phyloP scores from a whole-genome alignment of 2,113 vertebrate species.

The Capra hircus region DNA sequence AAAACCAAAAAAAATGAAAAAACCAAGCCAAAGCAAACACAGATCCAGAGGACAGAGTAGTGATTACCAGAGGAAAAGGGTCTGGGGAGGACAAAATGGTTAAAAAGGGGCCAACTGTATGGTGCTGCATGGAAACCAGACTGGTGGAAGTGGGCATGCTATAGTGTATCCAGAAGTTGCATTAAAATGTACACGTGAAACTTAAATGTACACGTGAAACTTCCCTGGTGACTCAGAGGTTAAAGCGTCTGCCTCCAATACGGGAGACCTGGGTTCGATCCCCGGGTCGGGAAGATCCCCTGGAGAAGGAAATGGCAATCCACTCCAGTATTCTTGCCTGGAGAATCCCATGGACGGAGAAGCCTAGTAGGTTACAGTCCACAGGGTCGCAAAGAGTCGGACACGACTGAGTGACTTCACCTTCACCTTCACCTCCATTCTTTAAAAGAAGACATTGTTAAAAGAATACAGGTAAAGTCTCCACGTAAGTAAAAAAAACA shows the following conservation, averaged over 20 bases:
- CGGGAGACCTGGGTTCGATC: no score
- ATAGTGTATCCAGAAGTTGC: background rate
- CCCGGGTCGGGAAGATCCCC: no score
- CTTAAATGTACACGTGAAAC: background rate
- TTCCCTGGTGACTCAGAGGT: no score
- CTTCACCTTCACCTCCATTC: background rate
- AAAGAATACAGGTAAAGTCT: background rate
- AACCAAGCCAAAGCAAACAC: background rate
- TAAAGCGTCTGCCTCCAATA: no score
- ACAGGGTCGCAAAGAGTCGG: no score
- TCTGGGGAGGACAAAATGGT: background rate
- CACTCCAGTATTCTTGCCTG: no score
- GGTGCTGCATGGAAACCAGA: background rate
- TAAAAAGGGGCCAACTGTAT: background rate
- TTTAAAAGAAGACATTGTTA: background rate
- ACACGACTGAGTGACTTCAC: no score
- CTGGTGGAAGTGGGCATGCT: background rate
- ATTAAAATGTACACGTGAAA: background rate
- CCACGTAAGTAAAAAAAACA: background rate
- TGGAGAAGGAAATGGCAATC: no score
- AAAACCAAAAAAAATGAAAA: background rate
- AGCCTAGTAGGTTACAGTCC: no score
- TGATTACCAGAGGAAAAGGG: background rate
- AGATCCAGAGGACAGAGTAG: background rate
- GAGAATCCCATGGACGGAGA: no score